These are phyloP conservation scores for Mustela nigripes DNA, from an alignment of 2,113 vertebrate species.

Conservation along the genomic window DNA sequence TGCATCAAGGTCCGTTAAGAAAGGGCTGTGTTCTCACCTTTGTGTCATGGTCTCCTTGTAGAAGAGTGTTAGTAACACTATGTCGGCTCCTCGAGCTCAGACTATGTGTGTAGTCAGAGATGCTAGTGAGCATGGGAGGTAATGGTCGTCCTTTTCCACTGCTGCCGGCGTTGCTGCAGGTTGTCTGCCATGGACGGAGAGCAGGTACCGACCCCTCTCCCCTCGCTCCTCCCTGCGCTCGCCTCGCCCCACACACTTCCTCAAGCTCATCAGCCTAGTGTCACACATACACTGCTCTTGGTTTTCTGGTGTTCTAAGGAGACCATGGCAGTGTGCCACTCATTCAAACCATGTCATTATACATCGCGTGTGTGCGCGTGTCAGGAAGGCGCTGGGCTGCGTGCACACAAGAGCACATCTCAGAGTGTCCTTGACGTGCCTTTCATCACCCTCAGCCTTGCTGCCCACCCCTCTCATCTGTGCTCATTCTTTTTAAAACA, in stretches of 20 bases:
- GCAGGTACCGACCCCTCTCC: slow-evolving; percentile 83
- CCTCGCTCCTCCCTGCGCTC: not conserved
- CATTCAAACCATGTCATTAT: rapidly evolving
- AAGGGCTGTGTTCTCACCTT: rapidly evolving
- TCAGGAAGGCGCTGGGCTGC: not conserved
- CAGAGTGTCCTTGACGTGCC: rapidly evolving
- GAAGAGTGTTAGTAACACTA: not conserved
- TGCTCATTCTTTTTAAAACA: not conserved
- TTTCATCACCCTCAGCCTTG: not conserved
- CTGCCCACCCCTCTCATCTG: not conserved
- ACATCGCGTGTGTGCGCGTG: rapidly evolving
- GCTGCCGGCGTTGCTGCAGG: slow-evolving; percentile 84
- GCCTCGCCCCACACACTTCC: slow-evolving; percentile 32
- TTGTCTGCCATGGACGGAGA: slow-evolving; percentile 81
- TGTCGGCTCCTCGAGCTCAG: no score
- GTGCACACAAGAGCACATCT: not conserved
- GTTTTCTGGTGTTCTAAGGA: not conserved
- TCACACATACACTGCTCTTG: not conserved
- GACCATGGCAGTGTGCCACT: rapidly evolving
- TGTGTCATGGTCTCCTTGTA: not conserved
- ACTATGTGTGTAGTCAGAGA: not conserved
- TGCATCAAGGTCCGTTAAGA: rapidly evolving
- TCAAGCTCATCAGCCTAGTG: not conserved
- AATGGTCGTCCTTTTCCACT: slow-evolving; percentile 76
- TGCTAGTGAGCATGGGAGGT: not conserved